Conservation (phyloP, 92 coral and sea anemone genomes). For the Parazoanthus swiftii region DNA sequence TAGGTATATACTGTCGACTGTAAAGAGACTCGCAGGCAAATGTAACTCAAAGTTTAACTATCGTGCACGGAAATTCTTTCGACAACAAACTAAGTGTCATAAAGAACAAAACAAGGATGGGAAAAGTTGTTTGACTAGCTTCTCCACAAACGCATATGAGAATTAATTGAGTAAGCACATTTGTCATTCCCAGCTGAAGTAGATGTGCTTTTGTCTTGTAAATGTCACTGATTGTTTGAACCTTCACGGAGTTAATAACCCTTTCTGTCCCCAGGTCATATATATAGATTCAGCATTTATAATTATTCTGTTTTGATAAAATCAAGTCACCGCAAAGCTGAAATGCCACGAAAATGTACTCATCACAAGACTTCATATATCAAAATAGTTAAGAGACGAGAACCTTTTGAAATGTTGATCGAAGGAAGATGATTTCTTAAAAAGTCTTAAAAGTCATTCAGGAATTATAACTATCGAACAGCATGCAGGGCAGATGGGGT, state of each 20-base stretch:
- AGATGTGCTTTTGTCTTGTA: slow-evolving; percentile 3
- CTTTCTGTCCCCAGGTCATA: slow-evolving; percentile 9
- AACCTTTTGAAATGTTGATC: neutral
- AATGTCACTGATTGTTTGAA: neutral
- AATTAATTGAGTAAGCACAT: neutral
- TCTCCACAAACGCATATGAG: neutral
- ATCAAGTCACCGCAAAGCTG: neutral
- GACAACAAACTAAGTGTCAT: neutral
- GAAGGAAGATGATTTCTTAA: neutral
- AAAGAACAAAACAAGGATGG: neutral
- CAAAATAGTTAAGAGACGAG: neutral
- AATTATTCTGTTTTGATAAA: neutral
- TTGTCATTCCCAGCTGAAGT: slow-evolving; percentile 16
- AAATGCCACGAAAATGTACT: neutral
- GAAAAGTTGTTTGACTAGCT: neutral
- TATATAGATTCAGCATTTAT: neutral
- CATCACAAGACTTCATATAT: neutral
- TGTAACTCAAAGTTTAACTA: neutral
- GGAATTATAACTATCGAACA: neutral
- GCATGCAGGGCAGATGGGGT: slow-evolving; percentile 25
- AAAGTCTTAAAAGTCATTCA: neutral
- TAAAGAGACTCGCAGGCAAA: neutral
- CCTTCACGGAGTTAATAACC: neutral
- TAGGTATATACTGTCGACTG: neutral
- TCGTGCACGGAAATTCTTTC: neutral